phyloP scores from a whole-genome alignment of 2,888 invertebrate genomes.

The Protodeltote pygarga region DNA sequence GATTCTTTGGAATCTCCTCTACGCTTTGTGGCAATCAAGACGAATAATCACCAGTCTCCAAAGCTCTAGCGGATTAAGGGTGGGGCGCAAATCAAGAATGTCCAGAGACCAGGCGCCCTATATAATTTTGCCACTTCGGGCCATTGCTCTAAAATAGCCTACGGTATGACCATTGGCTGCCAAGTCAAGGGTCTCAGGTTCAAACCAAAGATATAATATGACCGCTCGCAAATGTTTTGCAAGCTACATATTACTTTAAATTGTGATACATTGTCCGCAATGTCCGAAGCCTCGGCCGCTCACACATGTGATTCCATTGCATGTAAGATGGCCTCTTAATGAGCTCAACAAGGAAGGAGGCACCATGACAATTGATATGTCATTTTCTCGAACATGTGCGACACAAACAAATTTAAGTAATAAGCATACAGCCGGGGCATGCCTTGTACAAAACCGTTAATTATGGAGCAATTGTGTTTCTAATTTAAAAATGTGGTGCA shows the following conservation, averaged over 20 bases:
- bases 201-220: no score
- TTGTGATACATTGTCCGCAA: constrained; percentile 21
- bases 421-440: constrained; percentile 17
- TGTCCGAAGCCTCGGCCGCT: constrained; percentile 34
- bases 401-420: constrained; percentile 45
- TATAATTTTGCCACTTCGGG: no score
- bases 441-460: constrained; percentile 12
- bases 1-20: no score
- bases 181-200: no score
- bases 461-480: constrained; percentile 17
- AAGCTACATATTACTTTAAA: constrained; percentile 4
- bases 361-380: constrained; percentile 65
- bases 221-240: background rate
- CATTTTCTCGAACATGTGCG: constrained; percentile 62
- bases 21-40: no score
- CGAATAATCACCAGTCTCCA: no score
- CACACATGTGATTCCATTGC: constrained; percentile 52
- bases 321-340: constrained; percentile 62
- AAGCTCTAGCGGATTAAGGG: no score
- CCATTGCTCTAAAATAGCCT: no score
- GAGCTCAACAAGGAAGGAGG: constrained; percentile 75
- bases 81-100: no score
- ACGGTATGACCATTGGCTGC: no score
- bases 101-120: no score
- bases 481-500: constrained; percentile 12